Evolutionary conservation across 1,140 invertebrate species (phyloP), one percentile per base, ranked within the genome.

Genomic region (Cydia fagiglandana): DNA sequence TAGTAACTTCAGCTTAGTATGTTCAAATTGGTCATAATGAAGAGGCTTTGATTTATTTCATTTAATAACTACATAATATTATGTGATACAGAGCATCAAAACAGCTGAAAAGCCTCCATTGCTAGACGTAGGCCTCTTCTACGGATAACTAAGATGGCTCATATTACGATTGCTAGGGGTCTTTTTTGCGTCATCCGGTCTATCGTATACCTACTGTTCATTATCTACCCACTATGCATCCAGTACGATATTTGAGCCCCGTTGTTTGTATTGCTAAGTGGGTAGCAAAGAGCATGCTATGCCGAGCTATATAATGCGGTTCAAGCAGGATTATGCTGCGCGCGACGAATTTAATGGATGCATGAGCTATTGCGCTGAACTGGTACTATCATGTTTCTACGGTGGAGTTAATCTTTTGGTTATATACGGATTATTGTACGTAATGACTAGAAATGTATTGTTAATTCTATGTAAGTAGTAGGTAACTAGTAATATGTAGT

Each of bases 231-330:
- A 61, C 56, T 61, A 24, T 24, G 17, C 50, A 68, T 38, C 30
- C 64, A 13, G 17, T 15, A 15, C 2, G 66, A 70, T 70, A 70
- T 70, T 38, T 70, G 66, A 70, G 66, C 45, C 34, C 66, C 66
- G 34, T 17, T 70, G 66, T 70, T 70, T 70, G 66, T 70, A 70
- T 70, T 45, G 34, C 66, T 70, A 70, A 70, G 66, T 70, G 66
- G 66, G 34, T 53, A 53, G 50, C 56, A 70, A 70, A 38, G 30
- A 38, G 66, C 66, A 70, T 66, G 66, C 66, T 34, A 70, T 70
- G 34, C 30, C 34, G 30, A 41, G 66, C 28, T 34, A 70, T 70
- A 34, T 70, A 38, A 70, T 70, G 66, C 66, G 66, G 45, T 70
- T 70, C 38, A 3, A 70, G 64, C 64, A n/a, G 66, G 66, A 70